Percentiles rank a stretch among this genome's conserved stretches.
phyloP scores from a whole-genome alignment of 1,140 invertebrate species.

The Tetragonula clypearis region DNA sequence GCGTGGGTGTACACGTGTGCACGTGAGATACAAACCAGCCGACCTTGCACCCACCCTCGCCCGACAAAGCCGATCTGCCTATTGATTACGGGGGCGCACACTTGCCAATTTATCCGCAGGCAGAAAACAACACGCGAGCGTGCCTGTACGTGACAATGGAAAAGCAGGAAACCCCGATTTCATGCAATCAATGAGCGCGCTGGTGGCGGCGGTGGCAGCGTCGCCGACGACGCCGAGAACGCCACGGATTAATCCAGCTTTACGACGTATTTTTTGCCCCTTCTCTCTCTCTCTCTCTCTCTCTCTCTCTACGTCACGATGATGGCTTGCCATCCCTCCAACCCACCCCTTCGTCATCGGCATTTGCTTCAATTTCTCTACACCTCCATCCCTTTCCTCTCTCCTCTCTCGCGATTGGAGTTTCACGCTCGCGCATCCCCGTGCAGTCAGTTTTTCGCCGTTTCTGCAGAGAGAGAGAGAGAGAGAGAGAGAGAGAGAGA shows the following conservation, averaged over 20 bases:
- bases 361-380: conserved; percentile 18
- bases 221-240: conserved; percentile 52
- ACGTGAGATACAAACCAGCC: conserved; percentile 46
- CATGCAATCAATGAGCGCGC: conserved; percentile 70
- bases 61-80: conserved; percentile 66
- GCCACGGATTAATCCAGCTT: conserved; percentile 63
- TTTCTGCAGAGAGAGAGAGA: too few species aligned
- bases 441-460: too few species aligned
- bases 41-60: conserved; percentile 61
- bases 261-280: conserved; percentile 57
- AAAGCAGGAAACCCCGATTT: conserved; percentile 72
- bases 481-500: too few species aligned
- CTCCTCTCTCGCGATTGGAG: neutral
- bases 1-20: conserved; percentile 9
- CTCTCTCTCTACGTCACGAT: neutral
- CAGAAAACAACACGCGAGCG: conserved; percentile 64
- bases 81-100: conserved; percentile 72
- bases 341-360: neutral
- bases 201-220: conserved; percentile 33
- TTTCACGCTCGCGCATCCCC: neutral
- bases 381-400: neutral
- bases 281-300: conserved; percentile 8
- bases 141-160: conserved; percentile 65
- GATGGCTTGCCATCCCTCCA: neutral
- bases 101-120: conserved; percentile 73